A percentile compares a stretch with the other conserved stretches of the same genome.
phyloP scores from a whole-genome alignment of 2,888 invertebrate species.

The Caradrina clavipalpis region DNA sequence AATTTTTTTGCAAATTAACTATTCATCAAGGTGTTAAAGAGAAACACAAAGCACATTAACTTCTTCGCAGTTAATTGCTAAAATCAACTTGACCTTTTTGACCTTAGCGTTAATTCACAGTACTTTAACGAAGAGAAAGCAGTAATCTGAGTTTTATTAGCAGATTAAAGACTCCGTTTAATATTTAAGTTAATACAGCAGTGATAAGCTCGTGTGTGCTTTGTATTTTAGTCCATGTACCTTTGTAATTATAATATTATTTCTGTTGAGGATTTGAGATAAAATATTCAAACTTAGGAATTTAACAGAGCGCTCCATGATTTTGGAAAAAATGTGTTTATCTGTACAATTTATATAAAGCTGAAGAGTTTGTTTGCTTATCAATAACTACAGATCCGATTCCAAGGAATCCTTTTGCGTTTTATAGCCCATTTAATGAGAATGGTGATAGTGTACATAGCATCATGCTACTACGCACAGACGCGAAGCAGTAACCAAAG shows the following conservation, averaged over 20 bases:
- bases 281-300: background rate
- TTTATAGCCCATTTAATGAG: no score
- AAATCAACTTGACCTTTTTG: conserved; percentile 58
- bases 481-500: no score
- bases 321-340: no score
- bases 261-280: conserved; percentile 5
- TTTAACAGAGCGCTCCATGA: background rate
- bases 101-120: conserved; percentile 59
- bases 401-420: no score
- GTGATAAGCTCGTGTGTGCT: conserved; percentile 44
- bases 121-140: conserved; percentile 49
- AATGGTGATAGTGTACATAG: no score
- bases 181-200: conserved; percentile 46
- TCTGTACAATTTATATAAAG: no score
- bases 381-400: no score
- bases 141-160: conserved; percentile 55
- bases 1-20: background rate
- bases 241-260: conserved; percentile 26
- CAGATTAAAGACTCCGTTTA: conserved; percentile 41
- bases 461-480: no score
- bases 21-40: conserved; percentile 4
- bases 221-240: conserved; percentile 25
- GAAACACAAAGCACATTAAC: conserved; percentile 14
- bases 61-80: conserved; percentile 48
- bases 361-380: no score